Evolutionary conservation across 2,797 vertebrate genomes (phyloP), one percentile per base, ranked within the genome.

Genomic region (Enteromius viviparus): DNA sequence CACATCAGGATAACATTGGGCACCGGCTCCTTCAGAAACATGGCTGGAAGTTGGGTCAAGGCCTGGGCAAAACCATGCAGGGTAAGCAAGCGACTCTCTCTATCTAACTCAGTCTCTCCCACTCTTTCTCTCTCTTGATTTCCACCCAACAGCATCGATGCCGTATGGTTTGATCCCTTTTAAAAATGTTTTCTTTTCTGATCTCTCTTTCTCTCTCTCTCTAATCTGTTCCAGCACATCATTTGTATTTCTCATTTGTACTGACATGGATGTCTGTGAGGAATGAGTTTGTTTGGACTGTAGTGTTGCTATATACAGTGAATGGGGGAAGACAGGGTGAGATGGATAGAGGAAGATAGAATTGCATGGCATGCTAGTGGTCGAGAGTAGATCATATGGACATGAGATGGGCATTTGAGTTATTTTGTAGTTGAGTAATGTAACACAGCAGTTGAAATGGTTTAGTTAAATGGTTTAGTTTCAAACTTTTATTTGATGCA

Each of bases 11-110:
- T 96, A 99, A 99, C 97, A 99, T 99, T 91, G 98, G 98, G 91
- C 98, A 99, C 92, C 96, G 96, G 93, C 96, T 99, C 93, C 98
- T 99, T 91, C 96, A 99, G 97, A 99, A 99, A 95, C 98, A 99
- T 99, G 98, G 98, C 90, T 99, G 98, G 98, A 99, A 98, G 96
- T 96, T 97, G 94, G 98, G 98, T 89, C 97, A 99, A 94, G 98
- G 98, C 91, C 96, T 99, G 94, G 98, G 98, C 88, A 99, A 99
- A 93, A 95, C 95, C 85, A 96, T 99, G 95, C 98, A 99, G 96
- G 98, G 98, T 99, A 97, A 98, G 98, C 68, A 88, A 32, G 65
- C 74, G 71, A 70, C 85, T 60, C 47, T 84, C 6, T 60, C n/a
- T 55, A 0, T 77, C 9, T 49, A 82, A 4, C 51, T 40, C 58